Evolutionary conservation across 2,888 invertebrate species (phyloP).

Genomic region (Hirudinaria manillensis): DNA sequence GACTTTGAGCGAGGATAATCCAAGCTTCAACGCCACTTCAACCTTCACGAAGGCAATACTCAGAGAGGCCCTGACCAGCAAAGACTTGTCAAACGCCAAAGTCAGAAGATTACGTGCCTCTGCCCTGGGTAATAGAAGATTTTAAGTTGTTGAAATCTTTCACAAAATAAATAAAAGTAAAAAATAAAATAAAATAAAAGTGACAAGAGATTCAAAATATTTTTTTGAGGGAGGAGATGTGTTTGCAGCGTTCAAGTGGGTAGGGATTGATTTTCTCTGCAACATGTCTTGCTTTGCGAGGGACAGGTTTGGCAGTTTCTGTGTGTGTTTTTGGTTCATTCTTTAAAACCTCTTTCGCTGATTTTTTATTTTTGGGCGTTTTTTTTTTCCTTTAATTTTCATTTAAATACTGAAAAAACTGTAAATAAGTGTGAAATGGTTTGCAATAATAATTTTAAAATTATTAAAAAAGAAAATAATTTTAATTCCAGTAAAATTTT

Average conservation of each 20-base stretch:
- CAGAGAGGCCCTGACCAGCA: conserved; percentile 41
- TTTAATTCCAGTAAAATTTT: no score
- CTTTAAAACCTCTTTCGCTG: no score
- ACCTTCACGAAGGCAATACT: conserved; percentile 25
- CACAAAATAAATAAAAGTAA: no score
- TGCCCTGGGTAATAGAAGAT: conserved; percentile 37
- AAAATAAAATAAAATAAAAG: no score
- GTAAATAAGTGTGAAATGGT: no score
- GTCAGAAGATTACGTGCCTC: conserved; percentile 39
- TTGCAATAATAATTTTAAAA: no score
- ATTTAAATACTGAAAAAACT: no score
- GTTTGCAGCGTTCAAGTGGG: conserved; percentile 44
- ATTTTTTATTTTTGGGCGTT: no score
- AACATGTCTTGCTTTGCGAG: conserved; percentile 49
- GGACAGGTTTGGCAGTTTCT: conserved; percentile 45
- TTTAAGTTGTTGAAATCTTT: conserved; percentile 13
- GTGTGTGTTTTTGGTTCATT: no score
- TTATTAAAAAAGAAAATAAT: no score
- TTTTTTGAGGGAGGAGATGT: conserved; percentile 38
- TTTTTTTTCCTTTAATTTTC: no score
- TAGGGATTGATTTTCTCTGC: conserved; percentile 47
- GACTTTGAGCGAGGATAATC: neutral
- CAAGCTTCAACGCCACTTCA: neutral
- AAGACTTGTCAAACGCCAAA: conserved; percentile 29
- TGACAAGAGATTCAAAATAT: neutral